phyloP scores from a whole-genome alignment of 92 coral and sea anemone species.

The Umimayanthus kanabou region DNA sequence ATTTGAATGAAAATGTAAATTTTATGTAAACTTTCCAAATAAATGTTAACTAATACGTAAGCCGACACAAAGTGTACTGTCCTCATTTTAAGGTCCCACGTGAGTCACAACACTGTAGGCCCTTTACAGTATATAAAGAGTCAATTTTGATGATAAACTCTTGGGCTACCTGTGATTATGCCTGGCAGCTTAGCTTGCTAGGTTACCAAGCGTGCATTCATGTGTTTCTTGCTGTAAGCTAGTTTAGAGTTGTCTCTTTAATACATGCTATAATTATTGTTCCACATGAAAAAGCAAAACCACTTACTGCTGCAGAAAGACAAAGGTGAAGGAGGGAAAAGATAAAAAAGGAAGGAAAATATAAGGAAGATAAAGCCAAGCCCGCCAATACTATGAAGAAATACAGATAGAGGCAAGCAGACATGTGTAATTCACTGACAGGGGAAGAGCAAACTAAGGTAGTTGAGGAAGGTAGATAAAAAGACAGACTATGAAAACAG shows the following conservation, averaged over 20 bases:
- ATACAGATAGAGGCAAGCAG: neutral
- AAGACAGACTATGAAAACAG: conserved; percentile 49
- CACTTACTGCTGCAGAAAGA: conserved; percentile 52
- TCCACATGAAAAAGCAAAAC: conserved; percentile 46
- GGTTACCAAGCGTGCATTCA: conserved; percentile 35
- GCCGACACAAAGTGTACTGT: conserved; percentile 27
- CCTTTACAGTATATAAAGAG: conserved; percentile 3
- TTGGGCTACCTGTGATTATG: conserved; percentile 46
- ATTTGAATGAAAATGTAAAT: conserved; percentile 25
- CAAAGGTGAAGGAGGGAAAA: conserved; percentile 48
- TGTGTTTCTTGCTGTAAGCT: conserved; percentile 22
- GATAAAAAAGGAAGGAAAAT: conserved; percentile 48
- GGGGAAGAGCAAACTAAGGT: no score
- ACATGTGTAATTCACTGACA: no score
- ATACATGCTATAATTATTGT: conserved; percentile 39
- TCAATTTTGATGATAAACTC: conserved; percentile 17
- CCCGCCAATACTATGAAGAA: conserved; percentile 35
- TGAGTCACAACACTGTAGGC: conserved; percentile 28
- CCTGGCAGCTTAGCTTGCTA: conserved; percentile 35
- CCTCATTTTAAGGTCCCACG: conserved; percentile 24
- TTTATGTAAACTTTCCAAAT: conserved; percentile 33
- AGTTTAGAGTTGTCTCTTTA: conserved; percentile 32
- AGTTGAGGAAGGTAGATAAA: no score
- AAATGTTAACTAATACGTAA: conserved; percentile 19
- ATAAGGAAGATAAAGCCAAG: neutral